phyloP scores from a whole-genome alignment of 1,140 invertebrate species.

The Cotesia glomerata region DNA sequence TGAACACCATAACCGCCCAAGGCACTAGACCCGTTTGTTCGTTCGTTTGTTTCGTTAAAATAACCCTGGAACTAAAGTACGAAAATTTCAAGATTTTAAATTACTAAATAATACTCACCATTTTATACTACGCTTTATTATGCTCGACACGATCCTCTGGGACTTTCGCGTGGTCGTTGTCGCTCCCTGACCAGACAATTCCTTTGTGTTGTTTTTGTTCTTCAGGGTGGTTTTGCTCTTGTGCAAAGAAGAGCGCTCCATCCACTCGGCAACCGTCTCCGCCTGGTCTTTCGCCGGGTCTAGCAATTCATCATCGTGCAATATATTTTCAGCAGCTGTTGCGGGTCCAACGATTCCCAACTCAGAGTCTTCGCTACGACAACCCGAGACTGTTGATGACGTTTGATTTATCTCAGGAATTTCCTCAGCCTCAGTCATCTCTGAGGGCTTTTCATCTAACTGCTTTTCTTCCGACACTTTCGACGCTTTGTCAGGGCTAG shows the following conservation, averaged over 20 bases:
- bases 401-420: not conserved
- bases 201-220: not conserved
- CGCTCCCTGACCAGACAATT: not conserved
- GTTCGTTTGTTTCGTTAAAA: not conserved
- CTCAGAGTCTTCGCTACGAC: constrained; percentile 14
- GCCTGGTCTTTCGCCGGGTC: constrained; percentile 1
- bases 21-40: constrained; percentile 1
- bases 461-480: not conserved
- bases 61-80: constrained; percentile 5
- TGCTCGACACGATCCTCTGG: constrained; percentile 55
- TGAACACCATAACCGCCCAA: not conserved
- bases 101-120: constrained; percentile 47
- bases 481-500: not conserved
- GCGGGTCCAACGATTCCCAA: constrained; percentile 22
- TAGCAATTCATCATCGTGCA: constrained; percentile 18
- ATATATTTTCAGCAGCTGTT: constrained; percentile 16
- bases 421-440: not conserved
- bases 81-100: constrained; percentile 18
- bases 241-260: constrained; percentile 10
- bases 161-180: constrained; percentile 22
- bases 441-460: not conserved
- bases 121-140: constrained; percentile 56
- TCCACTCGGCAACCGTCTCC: constrained; percentile 9
- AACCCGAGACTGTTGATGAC: not conserved
- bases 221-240: not conserved